Evolutionary conservation across 2,797 vertebrate genomes (phyloP).

Genomic region (Oophaga sylvatica): DNA sequence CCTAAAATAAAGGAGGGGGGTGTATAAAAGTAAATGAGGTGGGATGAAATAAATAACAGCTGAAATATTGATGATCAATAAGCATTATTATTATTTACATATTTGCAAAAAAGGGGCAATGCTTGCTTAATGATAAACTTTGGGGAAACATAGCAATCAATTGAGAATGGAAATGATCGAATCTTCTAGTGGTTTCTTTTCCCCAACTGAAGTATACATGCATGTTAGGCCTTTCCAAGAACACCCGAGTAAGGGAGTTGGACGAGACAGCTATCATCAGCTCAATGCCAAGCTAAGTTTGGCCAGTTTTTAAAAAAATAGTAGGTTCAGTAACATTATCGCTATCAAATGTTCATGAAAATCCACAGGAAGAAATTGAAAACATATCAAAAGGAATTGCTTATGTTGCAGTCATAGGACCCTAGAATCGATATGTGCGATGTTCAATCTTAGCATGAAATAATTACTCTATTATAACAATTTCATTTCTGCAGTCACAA

Average conservation of each 20-base stretch:
- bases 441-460: conserved; percentile 10
- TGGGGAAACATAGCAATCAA: background rate
- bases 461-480: conserved; percentile 21
- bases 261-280: background rate
- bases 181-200: background rate
- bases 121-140: background rate
- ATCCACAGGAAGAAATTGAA: background rate
- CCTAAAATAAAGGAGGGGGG: too few species aligned
- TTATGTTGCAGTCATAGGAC: background rate
- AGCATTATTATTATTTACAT: too few species aligned
- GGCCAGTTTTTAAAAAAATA: background rate
- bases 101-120: too few species aligned
- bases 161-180: background rate
- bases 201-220: background rate
- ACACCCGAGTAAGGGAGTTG: background rate
- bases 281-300: background rate
- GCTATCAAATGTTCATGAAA: background rate
- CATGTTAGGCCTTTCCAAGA: background rate
- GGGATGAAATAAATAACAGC: too few species aligned
- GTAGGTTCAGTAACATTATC: background rate
- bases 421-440: background rate
- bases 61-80: too few species aligned
- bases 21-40: too few species aligned
- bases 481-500: conserved; percentile 41
- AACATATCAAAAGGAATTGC: conserved; percentile 10